phyloP scores from a whole-genome alignment of 2,797 vertebrate species.

The Catostomus latipinnis region DNA sequence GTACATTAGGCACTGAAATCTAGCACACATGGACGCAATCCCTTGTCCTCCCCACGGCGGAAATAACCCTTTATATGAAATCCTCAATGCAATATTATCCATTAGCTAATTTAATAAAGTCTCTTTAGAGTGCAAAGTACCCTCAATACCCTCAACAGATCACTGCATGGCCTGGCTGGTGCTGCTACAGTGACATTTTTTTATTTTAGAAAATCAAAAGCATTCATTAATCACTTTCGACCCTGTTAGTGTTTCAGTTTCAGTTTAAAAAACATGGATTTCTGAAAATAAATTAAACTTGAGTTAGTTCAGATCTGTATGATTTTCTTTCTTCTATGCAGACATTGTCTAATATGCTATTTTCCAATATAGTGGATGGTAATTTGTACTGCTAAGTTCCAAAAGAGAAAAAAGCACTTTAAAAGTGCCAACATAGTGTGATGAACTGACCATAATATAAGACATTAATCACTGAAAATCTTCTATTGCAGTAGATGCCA shows the following conservation, averaged over 20 bases:
- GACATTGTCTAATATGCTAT: too few species aligned
- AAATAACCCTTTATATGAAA: constrained; percentile 22
- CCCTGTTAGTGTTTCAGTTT: neutral
- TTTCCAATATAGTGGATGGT: too few species aligned
- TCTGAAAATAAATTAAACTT: neutral
- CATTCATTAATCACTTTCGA: constrained; percentile 2
- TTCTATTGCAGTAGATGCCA: too few species aligned
- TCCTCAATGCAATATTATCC: constrained; percentile 23
- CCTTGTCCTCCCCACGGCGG: constrained; percentile 2
- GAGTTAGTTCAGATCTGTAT: too few species aligned
- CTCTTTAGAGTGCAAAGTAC: neutral
- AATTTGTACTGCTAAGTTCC: too few species aligned
- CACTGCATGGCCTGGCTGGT: neutral
- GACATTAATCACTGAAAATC: too few species aligned
- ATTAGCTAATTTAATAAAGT: constrained; percentile 41
- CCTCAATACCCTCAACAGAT: neutral
- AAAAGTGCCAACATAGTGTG: too few species aligned
- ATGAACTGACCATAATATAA: too few species aligned
- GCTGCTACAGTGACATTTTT: neutral
- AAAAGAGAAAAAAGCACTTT: too few species aligned
- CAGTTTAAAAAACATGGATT: neutral
- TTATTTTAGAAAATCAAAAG: constrained; percentile 1
- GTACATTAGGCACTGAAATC: constrained; percentile 20
- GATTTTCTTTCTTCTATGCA: too few species aligned
- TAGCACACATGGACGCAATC: constrained; percentile 24